Evolutionary conservation across 2,797 vertebrate genomes (phyloP).

Genomic region (Alcedo atthis): DNA sequence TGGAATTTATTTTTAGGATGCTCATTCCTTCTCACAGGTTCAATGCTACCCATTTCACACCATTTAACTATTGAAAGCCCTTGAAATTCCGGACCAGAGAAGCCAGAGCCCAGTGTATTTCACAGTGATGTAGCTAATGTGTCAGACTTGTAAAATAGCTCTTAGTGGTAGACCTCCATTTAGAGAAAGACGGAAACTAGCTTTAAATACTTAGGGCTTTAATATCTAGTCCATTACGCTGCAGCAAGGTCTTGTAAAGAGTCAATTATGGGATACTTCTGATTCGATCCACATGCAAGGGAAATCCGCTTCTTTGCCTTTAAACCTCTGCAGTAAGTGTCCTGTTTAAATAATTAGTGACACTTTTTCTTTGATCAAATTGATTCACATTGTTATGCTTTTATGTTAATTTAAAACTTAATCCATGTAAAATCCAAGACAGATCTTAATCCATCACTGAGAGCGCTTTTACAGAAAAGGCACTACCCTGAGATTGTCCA

Average conservation of each 20-base stretch:
- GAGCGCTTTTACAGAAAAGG: slow-evolving; percentile 65
- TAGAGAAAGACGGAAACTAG: slow-evolving; percentile 88
- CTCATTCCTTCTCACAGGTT: slow-evolving; percentile 81
- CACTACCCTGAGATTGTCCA: slow-evolving; percentile 68
- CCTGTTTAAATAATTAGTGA: slow-evolving; percentile 88
- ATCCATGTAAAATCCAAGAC: slow-evolving; percentile 78
- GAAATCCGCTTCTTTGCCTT: slow-evolving; percentile 85
- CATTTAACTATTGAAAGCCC: slow-evolving; percentile 82
- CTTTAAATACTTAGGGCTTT: slow-evolving; percentile 97
- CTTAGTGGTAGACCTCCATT: slow-evolving; percentile 82
- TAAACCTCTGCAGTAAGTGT: slow-evolving; percentile 82
- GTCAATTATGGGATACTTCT: slow-evolving; percentile 98
- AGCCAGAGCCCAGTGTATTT: slow-evolving; percentile 81
- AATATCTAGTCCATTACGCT: slow-evolving; percentile 98
- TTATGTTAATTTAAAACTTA: slow-evolving; percentile 83
- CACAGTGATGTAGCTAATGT: slow-evolving; percentile 88
- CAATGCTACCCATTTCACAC: slow-evolving; percentile 81
- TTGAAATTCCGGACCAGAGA: slow-evolving; percentile 84
- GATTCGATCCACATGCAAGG: slow-evolving; percentile 98
- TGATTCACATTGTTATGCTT: slow-evolving; percentile 84
- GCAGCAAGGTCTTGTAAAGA: slow-evolving; percentile 96
- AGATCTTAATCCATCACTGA: slow-evolving; percentile 75
- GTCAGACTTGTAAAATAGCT: slow-evolving; percentile 93
- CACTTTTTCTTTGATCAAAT: slow-evolving; percentile 88
- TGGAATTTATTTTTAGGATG: slow-evolving; percentile 90